These are phyloP conservation scores for Deilephila elpenor DNA, from an alignment of 2,888 invertebrate species.

Conservation along the genomic window DNA sequence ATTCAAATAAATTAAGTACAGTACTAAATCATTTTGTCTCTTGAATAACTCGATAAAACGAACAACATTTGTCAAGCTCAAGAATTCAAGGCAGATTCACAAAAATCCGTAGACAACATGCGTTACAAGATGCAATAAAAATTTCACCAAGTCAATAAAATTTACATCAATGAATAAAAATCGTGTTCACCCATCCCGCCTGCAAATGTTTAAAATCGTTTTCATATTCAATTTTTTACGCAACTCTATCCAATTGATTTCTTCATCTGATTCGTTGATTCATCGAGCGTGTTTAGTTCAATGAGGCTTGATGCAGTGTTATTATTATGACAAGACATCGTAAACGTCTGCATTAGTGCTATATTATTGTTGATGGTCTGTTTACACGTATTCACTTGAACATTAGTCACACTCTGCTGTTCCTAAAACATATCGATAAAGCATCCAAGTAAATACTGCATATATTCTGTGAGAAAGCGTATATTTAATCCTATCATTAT, in stretches of 20 bases:
- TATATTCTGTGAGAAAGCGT: background rate
- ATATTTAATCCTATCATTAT: background rate
- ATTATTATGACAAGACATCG: constrained; percentile 75
- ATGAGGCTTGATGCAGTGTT: constrained; percentile 78
- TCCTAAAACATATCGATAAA: constrained; percentile 12
- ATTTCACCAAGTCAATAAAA: constrained; percentile 50
- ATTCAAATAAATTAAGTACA: background rate
- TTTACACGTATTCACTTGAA: constrained; percentile 62
- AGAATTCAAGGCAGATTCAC: background rate
- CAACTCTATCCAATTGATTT: constrained; percentile 63
- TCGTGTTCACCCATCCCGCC: constrained; percentile 45
- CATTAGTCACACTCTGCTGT: constrained; percentile 50
- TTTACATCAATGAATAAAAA: constrained; percentile 59
- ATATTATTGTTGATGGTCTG: constrained; percentile 73
- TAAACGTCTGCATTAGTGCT: constrained; percentile 77
- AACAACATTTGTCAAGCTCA: background rate
- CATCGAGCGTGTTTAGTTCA: constrained; percentile 73
- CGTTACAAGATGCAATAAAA: constrained; percentile 45
- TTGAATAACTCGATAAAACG: background rate
- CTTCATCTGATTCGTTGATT: constrained; percentile 67
- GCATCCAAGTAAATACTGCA: background rate
- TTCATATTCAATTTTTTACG: constrained; percentile 55
- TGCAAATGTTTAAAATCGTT: constrained; percentile 47
- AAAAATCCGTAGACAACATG: constrained; percentile 15
- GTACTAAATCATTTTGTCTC: background rate